A percentile compares a stretch with the other conserved stretches of the same genome.
phyloP scores from a whole-genome alignment of 2,888 invertebrate species.

The Machimus rusticus region DNA sequence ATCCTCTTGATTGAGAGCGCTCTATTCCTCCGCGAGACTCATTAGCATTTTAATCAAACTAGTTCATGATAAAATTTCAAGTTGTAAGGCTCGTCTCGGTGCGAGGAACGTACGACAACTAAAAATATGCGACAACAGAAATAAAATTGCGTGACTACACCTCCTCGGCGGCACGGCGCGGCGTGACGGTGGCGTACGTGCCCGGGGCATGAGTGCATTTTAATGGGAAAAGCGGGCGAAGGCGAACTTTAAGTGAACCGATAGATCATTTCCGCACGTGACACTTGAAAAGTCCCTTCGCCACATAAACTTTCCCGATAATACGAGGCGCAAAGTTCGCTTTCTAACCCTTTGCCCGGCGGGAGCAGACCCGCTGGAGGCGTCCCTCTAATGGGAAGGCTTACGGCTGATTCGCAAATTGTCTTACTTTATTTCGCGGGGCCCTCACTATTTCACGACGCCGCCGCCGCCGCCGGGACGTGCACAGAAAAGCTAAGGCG shows the following conservation, averaged over 20 bases:
- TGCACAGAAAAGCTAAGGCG: slow-evolving; percentile 6
- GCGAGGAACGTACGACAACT: neutral
- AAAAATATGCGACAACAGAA: slow-evolving; percentile 23
- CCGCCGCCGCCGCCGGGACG: neutral
- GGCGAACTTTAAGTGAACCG: slow-evolving; percentile 20
- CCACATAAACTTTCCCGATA: slow-evolving; percentile 6
- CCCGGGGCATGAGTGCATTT: neutral
- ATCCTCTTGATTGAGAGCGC: slow-evolving; percentile 2
- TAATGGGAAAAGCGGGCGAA: neutral
- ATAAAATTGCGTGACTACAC: slow-evolving; percentile 32
- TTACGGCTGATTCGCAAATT: slow-evolving; percentile 13
- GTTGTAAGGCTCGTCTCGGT: neutral
- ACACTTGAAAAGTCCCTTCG: slow-evolving; percentile 17
- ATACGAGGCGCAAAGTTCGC: neutral
- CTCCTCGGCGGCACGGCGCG: neutral
- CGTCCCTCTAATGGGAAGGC: neutral
- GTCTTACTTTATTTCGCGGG: slow-evolving; percentile 27
- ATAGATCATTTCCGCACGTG: slow-evolving; percentile 34
- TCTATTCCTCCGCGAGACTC: neutral
- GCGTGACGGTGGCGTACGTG: neutral
- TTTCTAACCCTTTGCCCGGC: neutral
- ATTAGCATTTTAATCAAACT: slow-evolving; percentile 35
- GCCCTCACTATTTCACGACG: neutral
- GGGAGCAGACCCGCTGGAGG: neutral
- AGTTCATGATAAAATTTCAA: slow-evolving; percentile 27